Conservation (phyloP, 2,888 invertebrate species). For the Eurytoma adleriae region DNA sequence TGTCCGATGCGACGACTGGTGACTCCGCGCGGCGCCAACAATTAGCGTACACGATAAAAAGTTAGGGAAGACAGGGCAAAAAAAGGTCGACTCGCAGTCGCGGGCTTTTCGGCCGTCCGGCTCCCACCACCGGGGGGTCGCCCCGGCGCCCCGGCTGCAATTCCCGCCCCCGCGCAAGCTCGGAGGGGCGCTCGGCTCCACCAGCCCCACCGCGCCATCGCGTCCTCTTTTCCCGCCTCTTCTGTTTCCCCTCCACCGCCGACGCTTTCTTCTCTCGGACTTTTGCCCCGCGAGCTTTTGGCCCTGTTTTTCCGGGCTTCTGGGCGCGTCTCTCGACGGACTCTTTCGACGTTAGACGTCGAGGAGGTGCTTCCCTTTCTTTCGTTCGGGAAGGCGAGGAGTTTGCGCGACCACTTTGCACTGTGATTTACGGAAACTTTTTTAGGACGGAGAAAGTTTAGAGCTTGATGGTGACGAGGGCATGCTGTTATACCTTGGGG, state of each 20-base stretch:
- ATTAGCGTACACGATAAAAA: background rate
- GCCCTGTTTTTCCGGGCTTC: slow-evolving; percentile 12
- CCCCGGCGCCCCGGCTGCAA: slow-evolving; percentile 42
- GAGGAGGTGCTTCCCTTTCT: background rate
- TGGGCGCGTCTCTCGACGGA: background rate
- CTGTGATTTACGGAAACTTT: no score
- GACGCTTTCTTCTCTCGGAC: background rate
- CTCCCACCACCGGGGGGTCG: slow-evolving; percentile 3
- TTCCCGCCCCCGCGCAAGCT: slow-evolving; percentile 49
- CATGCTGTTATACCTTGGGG: no score
- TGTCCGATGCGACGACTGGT: background rate
- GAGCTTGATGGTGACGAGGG: no score
- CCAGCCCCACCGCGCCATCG: background rate
- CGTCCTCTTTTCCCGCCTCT: slow-evolving; percentile 11
- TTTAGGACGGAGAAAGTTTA: no score
- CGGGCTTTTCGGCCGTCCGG: background rate
- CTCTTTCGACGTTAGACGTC: background rate
- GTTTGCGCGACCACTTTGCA: no score
- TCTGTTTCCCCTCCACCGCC: background rate
- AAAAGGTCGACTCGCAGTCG: background rate
- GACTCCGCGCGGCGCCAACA: background rate
- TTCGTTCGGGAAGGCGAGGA: no score
- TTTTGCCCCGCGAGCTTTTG: background rate
- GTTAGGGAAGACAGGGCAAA: background rate
- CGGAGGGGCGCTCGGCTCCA: slow-evolving; percentile 3